Evolutionary conservation across 2,797 vertebrate species (phyloP).

Genomic region (Lutjanus campechanus): DNA sequence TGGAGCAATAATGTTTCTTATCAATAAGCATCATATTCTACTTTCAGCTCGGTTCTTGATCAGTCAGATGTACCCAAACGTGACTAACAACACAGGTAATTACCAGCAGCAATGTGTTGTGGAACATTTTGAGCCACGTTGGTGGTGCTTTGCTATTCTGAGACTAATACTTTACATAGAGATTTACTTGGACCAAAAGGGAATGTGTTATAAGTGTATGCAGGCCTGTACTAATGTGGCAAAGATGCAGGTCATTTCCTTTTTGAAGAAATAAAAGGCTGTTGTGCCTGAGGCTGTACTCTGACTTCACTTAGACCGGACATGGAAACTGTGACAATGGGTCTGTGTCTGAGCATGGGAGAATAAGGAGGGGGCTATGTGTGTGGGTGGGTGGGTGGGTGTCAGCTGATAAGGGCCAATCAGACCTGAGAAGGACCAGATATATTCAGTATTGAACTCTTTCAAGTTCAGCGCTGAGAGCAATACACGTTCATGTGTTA

Average conservation of each 20-base stretch:
- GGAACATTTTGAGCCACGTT: constrained; percentile 42
- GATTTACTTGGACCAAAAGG: constrained; percentile 33
- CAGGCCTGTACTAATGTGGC: constrained; percentile 64
- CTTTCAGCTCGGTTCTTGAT: constrained; percentile 17
- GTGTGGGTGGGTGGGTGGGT: neutral
- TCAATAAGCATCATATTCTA: constrained; percentile 4
- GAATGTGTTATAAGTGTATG: constrained; percentile 48
- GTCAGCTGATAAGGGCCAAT: constrained; percentile 40
- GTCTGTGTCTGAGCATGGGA: constrained; percentile 41
- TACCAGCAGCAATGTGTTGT: neutral
- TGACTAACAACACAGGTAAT: constrained; percentile 8
- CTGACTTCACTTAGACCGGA: constrained; percentile 63
- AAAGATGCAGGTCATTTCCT: constrained; percentile 76
- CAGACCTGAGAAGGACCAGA: constrained; percentile 13
- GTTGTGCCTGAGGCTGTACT: constrained; percentile 62
- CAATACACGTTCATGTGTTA: neutral
- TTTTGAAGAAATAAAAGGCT: constrained; percentile 59
- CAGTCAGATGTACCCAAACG: constrained; percentile 15
- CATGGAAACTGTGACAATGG: constrained; percentile 79
- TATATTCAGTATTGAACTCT: constrained; percentile 12
- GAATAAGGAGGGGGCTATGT: constrained; percentile 33
- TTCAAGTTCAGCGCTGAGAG: neutral
- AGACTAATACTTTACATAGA: constrained; percentile 45
- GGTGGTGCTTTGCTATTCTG: constrained; percentile 44
- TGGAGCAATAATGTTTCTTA: neutral